Percentiles rank a stretch among this genome's conserved stretches.
Conservation (phyloP, 2,888 invertebrate species). For the Nymphalis urticae region DNA sequence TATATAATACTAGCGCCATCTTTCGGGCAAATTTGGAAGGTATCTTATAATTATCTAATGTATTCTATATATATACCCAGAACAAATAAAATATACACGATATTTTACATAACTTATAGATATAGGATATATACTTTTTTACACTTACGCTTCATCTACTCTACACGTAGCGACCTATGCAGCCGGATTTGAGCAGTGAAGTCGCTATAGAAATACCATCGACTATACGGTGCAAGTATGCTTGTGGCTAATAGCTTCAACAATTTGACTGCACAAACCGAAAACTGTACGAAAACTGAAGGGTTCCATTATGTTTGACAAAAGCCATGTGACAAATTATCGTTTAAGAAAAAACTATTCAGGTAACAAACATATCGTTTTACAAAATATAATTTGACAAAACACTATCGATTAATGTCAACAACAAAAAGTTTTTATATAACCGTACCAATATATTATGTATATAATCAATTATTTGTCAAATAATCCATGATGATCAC, state of each 20-base stretch:
- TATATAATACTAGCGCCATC: constrained; percentile 20
- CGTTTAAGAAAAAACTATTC: too few species aligned
- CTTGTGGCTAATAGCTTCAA: neutral
- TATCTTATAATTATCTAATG: constrained; percentile 4
- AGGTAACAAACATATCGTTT: too few species aligned
- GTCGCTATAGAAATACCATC: neutral
- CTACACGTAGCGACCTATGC: neutral
- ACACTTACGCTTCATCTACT: neutral
- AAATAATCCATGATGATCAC: too few species aligned
- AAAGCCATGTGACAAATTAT: too few species aligned
- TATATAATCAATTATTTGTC: too few species aligned
- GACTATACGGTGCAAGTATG: neutral
- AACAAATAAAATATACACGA: constrained; percentile 7
- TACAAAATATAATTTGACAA: too few species aligned
- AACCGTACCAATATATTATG: too few species aligned
- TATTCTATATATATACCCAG: neutral
- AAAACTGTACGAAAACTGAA: neutral
- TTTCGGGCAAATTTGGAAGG: constrained; percentile 12
- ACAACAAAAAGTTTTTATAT: too few species aligned
- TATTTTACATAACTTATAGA: constrained; percentile 1
- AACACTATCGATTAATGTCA: neutral
- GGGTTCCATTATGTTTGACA: too few species aligned
- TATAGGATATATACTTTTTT: neutral
- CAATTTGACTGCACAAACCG: neutral
- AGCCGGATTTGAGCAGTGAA: neutral